Conservation (phyloP, 2,888 invertebrate species). For the Deladenus siricidicola region DNA sequence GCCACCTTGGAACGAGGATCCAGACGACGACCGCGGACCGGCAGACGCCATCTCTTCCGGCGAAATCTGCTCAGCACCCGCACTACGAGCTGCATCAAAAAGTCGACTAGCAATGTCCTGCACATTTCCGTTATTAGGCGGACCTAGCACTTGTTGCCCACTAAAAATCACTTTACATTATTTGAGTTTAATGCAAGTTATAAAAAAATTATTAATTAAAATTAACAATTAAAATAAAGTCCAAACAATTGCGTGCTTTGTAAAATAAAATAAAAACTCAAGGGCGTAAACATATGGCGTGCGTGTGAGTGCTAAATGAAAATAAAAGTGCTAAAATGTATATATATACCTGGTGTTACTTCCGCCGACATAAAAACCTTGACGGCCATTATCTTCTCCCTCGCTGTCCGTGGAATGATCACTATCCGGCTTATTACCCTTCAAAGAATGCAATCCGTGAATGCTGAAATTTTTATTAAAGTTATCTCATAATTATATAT, state of each 20-base stretch:
- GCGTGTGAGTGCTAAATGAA: too few species aligned
- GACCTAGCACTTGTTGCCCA: conserved; percentile 48
- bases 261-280: too few species aligned
- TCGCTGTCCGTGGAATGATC: conserved; percentile 15
- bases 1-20: background rate
- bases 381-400: conserved; percentile 21
- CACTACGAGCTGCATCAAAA: conserved; percentile 27
- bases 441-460: conserved; percentile 11
- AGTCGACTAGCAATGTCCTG: conserved; percentile 22
- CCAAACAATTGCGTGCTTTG: too few species aligned
- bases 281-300: too few species aligned
- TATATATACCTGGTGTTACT: conserved; percentile 31
- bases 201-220: background rate
- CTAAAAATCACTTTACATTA: conserved; percentile 23
- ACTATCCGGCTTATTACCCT: conserved; percentile 8
- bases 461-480: conserved; percentile 12
- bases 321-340: too few species aligned
- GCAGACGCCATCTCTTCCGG: conserved; percentile 21
- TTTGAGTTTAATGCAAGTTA: background rate
- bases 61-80: conserved; percentile 32
- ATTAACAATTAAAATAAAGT: too few species aligned
- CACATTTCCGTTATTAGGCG: conserved; percentile 19
- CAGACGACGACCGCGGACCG: background rate
- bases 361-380: conserved; percentile 48
- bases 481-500: too few species aligned